Percentiles rank a stretch among this genome's conserved stretches.
phyloP scores from a whole-genome alignment of 2,888 invertebrate species.

The Nomada ferruginata region DNA sequence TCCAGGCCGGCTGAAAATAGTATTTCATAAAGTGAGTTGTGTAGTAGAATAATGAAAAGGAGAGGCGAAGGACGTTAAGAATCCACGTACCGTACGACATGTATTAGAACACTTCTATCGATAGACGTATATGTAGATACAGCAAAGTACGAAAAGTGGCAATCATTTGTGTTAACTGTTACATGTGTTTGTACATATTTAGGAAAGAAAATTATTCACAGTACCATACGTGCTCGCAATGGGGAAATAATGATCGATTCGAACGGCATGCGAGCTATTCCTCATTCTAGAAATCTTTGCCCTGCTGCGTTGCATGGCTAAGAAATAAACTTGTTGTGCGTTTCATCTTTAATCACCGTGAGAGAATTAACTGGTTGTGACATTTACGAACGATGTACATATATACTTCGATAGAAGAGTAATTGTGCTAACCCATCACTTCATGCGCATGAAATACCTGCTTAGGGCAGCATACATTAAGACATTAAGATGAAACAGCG shows the following conservation, averaged over 20 bases:
- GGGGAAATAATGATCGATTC: not conserved
- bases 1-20: slow-evolving; percentile 9
- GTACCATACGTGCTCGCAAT: slow-evolving; percentile 3
- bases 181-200: slow-evolving; percentile 22
- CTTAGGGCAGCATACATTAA: not conserved
- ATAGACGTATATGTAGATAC: slow-evolving; percentile 7
- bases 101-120: not conserved
- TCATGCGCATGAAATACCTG: not conserved
- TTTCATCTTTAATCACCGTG: slow-evolving; percentile 28
- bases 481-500: not conserved
- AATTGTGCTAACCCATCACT: not conserved
- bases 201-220: slow-evolving; percentile 2
- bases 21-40: slow-evolving; percentile 10
- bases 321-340: not conserved
- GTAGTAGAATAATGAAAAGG: not conserved
- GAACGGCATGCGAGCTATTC: not conserved
- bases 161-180: slow-evolving; percentile 31
- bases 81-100: not conserved
- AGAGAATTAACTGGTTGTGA: slow-evolving; percentile 69
- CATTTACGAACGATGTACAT: not conserved
- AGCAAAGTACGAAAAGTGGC: slow-evolving; percentile 7
- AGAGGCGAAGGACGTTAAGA: not conserved
- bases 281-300: slow-evolving; percentile 4
- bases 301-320: not conserved
- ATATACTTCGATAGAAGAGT: not conserved